phyloP scores from a whole-genome alignment of 1,140 invertebrate genomes.

The Drosophila willistoni region DNA sequence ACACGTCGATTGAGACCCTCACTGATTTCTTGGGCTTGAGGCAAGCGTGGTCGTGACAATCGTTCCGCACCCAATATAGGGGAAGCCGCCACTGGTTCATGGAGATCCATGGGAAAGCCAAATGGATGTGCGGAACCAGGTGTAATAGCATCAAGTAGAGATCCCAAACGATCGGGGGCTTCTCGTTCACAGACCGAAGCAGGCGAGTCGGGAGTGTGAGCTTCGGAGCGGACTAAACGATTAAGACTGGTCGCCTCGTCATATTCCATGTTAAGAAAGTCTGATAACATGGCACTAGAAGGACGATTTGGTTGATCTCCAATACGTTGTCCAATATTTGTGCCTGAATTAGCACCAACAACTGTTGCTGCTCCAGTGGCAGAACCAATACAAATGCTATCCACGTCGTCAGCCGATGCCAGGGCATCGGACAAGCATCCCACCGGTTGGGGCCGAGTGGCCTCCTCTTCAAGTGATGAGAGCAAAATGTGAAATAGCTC shows the following conservation, averaged over 20 bases:
- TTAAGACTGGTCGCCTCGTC: conserved; percentile 75
- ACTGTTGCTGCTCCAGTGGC: conserved; percentile 4
- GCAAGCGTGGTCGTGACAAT: conserved; percentile 52
- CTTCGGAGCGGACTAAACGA: conserved; percentile 78
- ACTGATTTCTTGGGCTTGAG: conserved; percentile 37
- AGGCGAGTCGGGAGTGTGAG: conserved; percentile 81
- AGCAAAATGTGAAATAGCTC: conserved; percentile 94
- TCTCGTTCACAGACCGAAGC: conserved; percentile 78
- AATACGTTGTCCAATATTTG: conserved; percentile 38
- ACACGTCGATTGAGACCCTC: conserved; percentile 69
- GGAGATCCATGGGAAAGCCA: conserved; percentile 51
- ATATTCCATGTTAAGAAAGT: conserved; percentile 80
- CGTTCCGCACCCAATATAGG: conserved; percentile 49
- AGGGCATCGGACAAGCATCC: conserved; percentile 90
- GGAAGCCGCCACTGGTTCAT: conserved; percentile 38
- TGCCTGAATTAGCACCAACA: conserved; percentile 15
- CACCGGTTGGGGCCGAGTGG: conserved; percentile 84
- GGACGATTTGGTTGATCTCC: conserved; percentile 72
- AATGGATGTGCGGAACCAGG: conserved; percentile 46
- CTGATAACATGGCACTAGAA: conserved; percentile 79
- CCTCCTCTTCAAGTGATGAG: conserved; percentile 93
- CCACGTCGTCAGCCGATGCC: conserved; percentile 76
- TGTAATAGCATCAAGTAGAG: conserved; percentile 45
- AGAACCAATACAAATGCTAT: conserved; percentile 47
- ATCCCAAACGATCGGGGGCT: conserved; percentile 46